Conservation (phyloP, 2,888 invertebrate species). For the Brachyptera putata region DNA sequence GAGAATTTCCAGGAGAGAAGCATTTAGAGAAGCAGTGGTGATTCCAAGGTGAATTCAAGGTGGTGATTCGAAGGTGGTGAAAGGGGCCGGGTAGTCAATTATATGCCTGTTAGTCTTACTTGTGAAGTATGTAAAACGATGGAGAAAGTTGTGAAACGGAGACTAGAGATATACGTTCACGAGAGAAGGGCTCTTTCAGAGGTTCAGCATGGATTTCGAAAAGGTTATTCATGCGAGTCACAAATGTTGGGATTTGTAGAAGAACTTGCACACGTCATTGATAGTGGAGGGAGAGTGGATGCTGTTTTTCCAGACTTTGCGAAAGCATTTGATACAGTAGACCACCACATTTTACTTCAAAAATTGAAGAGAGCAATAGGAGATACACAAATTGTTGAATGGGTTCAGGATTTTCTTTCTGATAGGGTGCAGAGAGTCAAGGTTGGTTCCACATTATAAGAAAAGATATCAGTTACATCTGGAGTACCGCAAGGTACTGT, state of each 20-base stretch:
- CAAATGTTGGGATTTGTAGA: neutral
- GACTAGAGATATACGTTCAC: neutral
- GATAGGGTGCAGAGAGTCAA: neutral
- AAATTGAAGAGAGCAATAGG: neutral
- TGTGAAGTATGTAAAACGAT: neutral
- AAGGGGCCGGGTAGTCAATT: neutral
- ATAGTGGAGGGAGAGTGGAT: neutral
- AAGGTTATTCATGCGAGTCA: neutral
- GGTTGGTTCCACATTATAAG: neutral
- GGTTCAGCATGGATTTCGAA: neutral
- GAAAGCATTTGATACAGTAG: neutral
- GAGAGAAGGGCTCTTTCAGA: neutral
- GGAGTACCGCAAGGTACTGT: slow-evolving; percentile 2
- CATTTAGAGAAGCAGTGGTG: neutral
- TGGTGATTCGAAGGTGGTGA: neutral
- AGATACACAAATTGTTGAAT: neutral
- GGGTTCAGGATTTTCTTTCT: neutral
- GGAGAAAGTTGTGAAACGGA: neutral
- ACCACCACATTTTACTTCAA: neutral
- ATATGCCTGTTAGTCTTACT: neutral
- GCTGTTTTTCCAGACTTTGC: slow-evolving; percentile 1
- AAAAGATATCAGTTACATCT: neutral
- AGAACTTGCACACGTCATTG: neutral
- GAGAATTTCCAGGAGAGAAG: neutral
- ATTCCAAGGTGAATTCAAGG: too few relatives aligned